Conservation (phyloP, 2,888 invertebrate genomes). For the Gibbula magus region DNA sequence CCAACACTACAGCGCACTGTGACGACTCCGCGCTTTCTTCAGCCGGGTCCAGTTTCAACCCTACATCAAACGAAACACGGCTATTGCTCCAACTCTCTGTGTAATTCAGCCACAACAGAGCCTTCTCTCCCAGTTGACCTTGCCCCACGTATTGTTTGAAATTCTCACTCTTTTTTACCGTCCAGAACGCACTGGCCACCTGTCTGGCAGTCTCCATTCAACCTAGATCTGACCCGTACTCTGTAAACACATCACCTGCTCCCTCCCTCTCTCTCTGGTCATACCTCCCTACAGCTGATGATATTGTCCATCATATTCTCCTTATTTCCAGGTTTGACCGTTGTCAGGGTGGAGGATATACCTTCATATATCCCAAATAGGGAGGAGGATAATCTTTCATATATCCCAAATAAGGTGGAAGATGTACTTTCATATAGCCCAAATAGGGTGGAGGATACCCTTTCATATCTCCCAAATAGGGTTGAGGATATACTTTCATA, state of each 20-base stretch:
- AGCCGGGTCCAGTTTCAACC: neutral
- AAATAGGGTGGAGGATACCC: too few species aligned
- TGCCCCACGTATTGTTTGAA: neutral
- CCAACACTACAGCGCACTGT: neutral
- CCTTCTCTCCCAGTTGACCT: neutral
- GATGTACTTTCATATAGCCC: too few species aligned
- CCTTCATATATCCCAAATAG: too few species aligned
- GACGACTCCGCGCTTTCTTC: neutral
- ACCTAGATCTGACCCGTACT: neutral
- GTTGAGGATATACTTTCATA: too few species aligned
- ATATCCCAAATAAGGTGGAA: too few species aligned
- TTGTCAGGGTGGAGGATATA: too few species aligned
- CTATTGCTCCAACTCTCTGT: neutral
- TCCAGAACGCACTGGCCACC: neutral
- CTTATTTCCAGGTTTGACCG: too few species aligned
- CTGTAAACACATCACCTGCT: neutral
- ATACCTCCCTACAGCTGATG: neutral
- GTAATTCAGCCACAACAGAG: neutral
- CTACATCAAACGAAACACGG: neutral
- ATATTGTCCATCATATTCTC: too few species aligned
- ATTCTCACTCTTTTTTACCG: neutral
- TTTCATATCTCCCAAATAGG: too few species aligned
- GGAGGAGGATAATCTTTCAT: too few species aligned
- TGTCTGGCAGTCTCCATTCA: neutral
- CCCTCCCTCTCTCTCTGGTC: neutral